Evolutionary conservation across 2,888 invertebrate species (phyloP).

Genomic region (Helicoverpa assulta): DNA sequence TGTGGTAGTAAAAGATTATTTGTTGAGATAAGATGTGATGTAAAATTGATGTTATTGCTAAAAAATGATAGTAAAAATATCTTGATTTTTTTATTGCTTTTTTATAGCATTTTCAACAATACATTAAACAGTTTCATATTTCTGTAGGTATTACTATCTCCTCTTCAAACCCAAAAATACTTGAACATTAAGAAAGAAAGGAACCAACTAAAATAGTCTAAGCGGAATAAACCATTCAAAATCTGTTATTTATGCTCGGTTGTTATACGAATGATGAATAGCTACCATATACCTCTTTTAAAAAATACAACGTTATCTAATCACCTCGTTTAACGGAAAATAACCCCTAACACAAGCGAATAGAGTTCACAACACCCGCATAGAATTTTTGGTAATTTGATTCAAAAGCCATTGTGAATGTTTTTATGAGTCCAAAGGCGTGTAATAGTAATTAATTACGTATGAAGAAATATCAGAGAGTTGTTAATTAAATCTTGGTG

Average conservation of each 20-base stretch:
- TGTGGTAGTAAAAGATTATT: background rate
- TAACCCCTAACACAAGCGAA: constrained; percentile 17
- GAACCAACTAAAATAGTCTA: constrained; percentile 53
- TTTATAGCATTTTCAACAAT: no score
- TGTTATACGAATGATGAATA: constrained; percentile 82
- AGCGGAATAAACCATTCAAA: constrained; percentile 73
- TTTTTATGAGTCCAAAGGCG: constrained; percentile 72
- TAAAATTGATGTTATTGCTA: no score
- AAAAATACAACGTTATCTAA: constrained; percentile 22
- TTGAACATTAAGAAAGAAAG: constrained; percentile 20
- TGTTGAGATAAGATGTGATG: no score
- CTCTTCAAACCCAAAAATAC: constrained; percentile 16
- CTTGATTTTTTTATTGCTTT: no score
- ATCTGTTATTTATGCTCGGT: constrained; percentile 80
- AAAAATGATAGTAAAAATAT: no score
- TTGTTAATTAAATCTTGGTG: constrained; percentile 72
- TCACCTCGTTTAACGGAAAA: constrained; percentile 34
- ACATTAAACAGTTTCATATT: no score
- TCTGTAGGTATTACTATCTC: background rate
- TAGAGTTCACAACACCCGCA: constrained; percentile 31
- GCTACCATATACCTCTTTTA: constrained; percentile 68
- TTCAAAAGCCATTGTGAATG: constrained; percentile 68
- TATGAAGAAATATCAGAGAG: constrained; percentile 72
- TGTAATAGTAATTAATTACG: constrained; percentile 76
- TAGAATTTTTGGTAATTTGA: constrained; percentile 42